A percentile compares a stretch with the other conserved stretches of the same genome.
These are phyloP conservation scores for Chesias legatella DNA, from an alignment of 2,888 invertebrate genomes.

Conservation along the genomic window DNA sequence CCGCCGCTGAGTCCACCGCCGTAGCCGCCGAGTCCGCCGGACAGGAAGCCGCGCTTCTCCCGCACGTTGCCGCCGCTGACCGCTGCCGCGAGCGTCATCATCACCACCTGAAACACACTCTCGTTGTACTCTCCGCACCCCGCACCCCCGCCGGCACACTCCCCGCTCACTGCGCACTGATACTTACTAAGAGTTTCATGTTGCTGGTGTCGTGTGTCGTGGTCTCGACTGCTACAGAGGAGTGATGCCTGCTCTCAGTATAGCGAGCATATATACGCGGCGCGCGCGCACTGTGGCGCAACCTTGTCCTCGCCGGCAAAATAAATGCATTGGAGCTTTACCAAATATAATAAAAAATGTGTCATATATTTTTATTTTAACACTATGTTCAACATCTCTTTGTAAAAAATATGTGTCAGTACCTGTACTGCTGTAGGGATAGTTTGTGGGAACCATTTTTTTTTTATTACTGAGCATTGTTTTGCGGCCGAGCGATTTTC, in stretches of 20 bases:
- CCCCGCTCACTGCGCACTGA: neutral
- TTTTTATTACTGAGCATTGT: too few species aligned
- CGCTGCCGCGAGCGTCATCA: conserved; percentile 29
- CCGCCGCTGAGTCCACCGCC: conserved; percentile 17
- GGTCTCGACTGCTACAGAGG: conserved; percentile 1
- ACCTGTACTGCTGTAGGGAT: too few species aligned
- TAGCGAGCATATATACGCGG: conserved; percentile 11
- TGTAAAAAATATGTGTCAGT: too few species aligned
- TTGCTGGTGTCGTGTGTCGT: conserved; percentile 10
- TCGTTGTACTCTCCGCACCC: neutral
- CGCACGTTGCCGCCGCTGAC: conserved; percentile 27
- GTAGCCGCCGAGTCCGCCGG: conserved; percentile 25
- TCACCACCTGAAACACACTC: conserved; percentile 26
- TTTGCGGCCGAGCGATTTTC: too few species aligned
- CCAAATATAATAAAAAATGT: conserved; percentile 2
- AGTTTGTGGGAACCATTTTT: too few species aligned
- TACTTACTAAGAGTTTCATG: conserved; percentile 25
- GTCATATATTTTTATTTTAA: too few species aligned
- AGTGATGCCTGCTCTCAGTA: conserved; percentile 12
- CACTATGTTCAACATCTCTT: too few species aligned
- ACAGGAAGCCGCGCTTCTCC: conserved; percentile 28
- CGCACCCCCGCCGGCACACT: neutral
- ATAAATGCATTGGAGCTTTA: neutral
- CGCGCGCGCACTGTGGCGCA: conserved; percentile 8
- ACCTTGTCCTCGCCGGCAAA: conserved; percentile 7